phyloP scores from a whole-genome alignment of 2,797 vertebrate species.

The Calcarius lapponicus region DNA sequence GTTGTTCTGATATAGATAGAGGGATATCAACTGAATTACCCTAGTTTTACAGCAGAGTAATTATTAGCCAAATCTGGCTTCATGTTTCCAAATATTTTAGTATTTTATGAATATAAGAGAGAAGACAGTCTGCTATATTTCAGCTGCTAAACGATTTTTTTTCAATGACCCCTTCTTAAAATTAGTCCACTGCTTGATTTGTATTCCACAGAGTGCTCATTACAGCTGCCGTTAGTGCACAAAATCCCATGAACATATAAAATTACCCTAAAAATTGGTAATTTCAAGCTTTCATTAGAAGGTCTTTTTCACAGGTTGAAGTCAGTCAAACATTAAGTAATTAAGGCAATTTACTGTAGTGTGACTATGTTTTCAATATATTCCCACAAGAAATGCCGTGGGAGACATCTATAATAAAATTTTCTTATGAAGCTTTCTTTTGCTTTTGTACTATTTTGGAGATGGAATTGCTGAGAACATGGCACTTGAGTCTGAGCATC shows the following conservation, averaged over 20 bases:
- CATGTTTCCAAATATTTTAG: background rate
- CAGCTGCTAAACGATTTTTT: background rate
- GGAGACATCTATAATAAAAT: background rate
- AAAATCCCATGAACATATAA: constrained; percentile 20
- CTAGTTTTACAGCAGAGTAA: background rate
- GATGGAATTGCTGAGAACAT: background rate
- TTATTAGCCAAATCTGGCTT: background rate
- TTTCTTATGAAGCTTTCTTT: background rate
- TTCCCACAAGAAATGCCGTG: background rate
- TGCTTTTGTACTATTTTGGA: background rate
- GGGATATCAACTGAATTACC: background rate
- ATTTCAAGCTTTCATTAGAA: constrained; percentile 29
- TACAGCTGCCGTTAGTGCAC: background rate
- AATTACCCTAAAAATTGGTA: constrained; percentile 45
- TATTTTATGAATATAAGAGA: background rate
- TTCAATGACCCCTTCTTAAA: constrained; percentile 35
- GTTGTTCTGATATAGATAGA: background rate
- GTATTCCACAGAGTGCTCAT: constrained; percentile 39
- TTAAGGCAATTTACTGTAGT: constrained; percentile 7
- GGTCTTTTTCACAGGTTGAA: constrained; percentile 22
- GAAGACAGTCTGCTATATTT: background rate
- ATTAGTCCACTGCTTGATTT: constrained; percentile 25
- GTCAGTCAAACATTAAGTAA: constrained; percentile 25
- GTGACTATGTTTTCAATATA: background rate
- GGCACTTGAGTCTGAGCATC: background rate